Conservation (phyloP, 92 coral and sea anemone species). For the Umimayanthus chanpuru region DNA sequence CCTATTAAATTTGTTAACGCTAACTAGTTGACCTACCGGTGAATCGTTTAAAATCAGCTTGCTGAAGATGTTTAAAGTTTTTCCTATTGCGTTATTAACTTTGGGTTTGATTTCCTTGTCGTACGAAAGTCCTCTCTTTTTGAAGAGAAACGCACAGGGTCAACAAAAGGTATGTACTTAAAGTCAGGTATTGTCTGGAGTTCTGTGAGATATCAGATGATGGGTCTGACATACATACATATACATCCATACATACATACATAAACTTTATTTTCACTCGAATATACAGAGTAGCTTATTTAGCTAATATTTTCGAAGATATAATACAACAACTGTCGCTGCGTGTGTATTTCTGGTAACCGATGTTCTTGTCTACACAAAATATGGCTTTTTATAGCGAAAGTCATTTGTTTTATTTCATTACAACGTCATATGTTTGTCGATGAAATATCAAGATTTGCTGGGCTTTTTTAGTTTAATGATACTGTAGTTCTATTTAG, state of each 20-base stretch:
- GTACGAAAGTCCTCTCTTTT: not conserved
- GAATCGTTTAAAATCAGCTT: not conserved
- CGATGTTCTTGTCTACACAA: not conserved
- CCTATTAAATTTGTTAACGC: not conserved
- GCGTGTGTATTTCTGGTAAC: not conserved
- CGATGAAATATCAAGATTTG: too few species aligned
- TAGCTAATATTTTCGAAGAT: too few species aligned
- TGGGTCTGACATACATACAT: not conserved
- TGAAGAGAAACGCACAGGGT: not conserved
- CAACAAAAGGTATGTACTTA: not conserved
- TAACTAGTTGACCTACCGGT: not conserved
- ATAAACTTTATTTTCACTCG: too few species aligned
- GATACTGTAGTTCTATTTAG: too few species aligned
- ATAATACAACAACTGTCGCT: too few species aligned
- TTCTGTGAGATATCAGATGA: not conserved
- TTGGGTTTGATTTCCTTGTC: not conserved
- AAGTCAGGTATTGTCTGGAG: not conserved
- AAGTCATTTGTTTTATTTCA: too few species aligned
- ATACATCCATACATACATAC: too few species aligned
- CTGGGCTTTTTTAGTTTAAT: too few species aligned
- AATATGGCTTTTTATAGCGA: not conserved
- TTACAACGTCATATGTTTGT: too few species aligned
- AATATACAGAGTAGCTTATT: too few species aligned
- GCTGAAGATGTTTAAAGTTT: not conserved
- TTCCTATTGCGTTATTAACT: not conserved